Evolutionary conservation across 2,888 invertebrate genomes (phyloP), one percentile per base, ranked within the genome.

Genomic region (Pyrrhosoma nymphula): DNA sequence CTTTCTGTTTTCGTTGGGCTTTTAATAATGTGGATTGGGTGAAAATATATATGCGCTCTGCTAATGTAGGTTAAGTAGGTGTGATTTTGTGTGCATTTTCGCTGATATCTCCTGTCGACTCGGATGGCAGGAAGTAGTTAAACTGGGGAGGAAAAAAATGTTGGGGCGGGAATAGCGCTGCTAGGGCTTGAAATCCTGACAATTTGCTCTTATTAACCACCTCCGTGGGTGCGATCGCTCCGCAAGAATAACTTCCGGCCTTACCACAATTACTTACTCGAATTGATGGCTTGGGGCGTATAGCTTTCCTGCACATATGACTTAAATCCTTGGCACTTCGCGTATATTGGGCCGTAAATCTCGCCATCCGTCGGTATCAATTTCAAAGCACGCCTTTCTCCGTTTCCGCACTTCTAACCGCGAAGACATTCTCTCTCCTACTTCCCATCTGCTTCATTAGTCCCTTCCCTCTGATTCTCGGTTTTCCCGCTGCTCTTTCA

Each of bases 321-420:
- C 82, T 82, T 82, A 82, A 82, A 82, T 82, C 82, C 82, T 26
- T n/a, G 35, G 82, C 82, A 82, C 82, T 82, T 82, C 82, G 82
- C 82, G 30, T 82, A 82, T 82, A 82, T 35, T 82, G 30, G 82
- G 30, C 82, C 82, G 18, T 82, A 82, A 82, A 82, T 82, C 82
- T 82, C 14, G 23, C 82, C 82, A 35, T 82, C 82, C 30, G 82
- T 82, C 82, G 30, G 82, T 82, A 82, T 82, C 82, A 82, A 35
- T 82, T 82, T 82, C 82, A 82, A 82, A 35, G 82, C 82, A 35
- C 35, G 82, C 16, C 82, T 16, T 82, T 35, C 82, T 35, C 35
- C 16, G 18, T 4, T 26, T 69, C 69, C 12, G 60, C 20, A 10
- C 60, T 69, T 23, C 69, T 10, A 23, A 12, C 82, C 35, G 30